Evolutionary conservation across 2,113 vertebrate species (phyloP), one percentile per base, ranked within the genome.

Genomic region (Entomyzon cyanotis): DNA sequence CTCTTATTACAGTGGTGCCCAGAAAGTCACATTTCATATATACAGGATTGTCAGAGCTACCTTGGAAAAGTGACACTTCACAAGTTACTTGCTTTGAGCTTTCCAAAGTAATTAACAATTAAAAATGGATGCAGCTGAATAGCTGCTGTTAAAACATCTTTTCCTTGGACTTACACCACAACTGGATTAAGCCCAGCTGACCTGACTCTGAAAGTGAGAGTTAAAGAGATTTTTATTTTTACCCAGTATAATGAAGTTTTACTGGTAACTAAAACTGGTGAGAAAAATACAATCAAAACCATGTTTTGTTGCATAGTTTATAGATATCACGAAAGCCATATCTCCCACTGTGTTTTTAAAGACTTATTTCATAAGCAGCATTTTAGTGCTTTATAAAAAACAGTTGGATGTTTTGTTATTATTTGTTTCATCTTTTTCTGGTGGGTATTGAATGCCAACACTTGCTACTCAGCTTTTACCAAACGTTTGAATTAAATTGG

Each of bases 261-360:
- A 49, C 44, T 84, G n/a, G 44, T 58, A 94, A 93, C 19, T n/a
- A 67, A 90, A 92, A 17, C 7, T 73, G 79, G 81, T 79, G 58
- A 91, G 69, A 89, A 95, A 95, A 93, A 50, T n/a, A 80, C 23
- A 90, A 90, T 86, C 63, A 90, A 78, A 89, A 30, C 52, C n/a
- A 84, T 18, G 9, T 59, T 95, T 64, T 49, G 6, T 12, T 53
- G 33, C 78, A 64, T 89, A 82, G 74, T 77, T 86, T 84, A 70
- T 53, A 75, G 64, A 22, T 79, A 69, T 24, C 37, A 58, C 55
- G 30, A 89, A 90, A 93, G 68, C 89, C 80, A 3, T 52, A 21
- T 79, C 46, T 87, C 73, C 53, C 37, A 76, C 53, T 89, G 73
- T 87, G 91, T 79, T 91, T 93, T 87, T 73, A 82, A 82, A 37